Base-by-base conservation (phyloP, 2,113 vertebrate species). In the Notothenia rossii region DNA sequence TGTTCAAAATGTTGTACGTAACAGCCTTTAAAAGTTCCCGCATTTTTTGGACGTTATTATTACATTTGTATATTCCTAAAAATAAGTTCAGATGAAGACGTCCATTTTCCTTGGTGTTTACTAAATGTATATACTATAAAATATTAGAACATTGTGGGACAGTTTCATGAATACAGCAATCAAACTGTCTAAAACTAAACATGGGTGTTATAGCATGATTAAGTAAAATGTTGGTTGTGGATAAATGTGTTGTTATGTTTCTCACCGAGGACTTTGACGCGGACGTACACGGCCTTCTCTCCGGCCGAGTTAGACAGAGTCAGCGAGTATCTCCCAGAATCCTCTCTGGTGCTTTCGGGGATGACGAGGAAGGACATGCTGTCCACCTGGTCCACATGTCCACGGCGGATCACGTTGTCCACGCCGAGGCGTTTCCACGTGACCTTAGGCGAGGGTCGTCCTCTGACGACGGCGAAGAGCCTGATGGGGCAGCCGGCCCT, bases 281-380 rank as follows among this genome's bases (percentile, higher is more conserved):
- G 97, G 64, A 99, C 98, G 74, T 95, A 99, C 20, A 99, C 94
- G 6, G 98, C 96, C 86, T 99, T 99, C 95, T 99, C 98, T 93
- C 98, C 98, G 50, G 96, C 97, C 53, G 95, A 90, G 86, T 98
- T 99, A 72, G 97, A 97, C 76, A 99, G 94, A 0, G 96, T 97
- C 89, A 99, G 82, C 9, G 96, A 97, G 74, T 99, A 99, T 96
- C 91, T 98, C 86, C 98, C 98, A 17, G 98, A 99, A 86, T 99
- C 98, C 63, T 99, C 98, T 84, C 98, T 97, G 73, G 98, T 99
- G 88, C 97, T 97, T 90, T 99, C 95, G 0, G 98, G 97, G 86
- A 99, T 99, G 68, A 98, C 96, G 74, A 98, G 95, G 95, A 99
- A 99, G 74, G 97, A 96, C 98, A 99, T 99, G 7, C 96, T 97